These are phyloP conservation scores for Hassar affinis DNA, from an alignment of 2,113 vertebrate genomes.

Conservation along the genomic window DNA sequence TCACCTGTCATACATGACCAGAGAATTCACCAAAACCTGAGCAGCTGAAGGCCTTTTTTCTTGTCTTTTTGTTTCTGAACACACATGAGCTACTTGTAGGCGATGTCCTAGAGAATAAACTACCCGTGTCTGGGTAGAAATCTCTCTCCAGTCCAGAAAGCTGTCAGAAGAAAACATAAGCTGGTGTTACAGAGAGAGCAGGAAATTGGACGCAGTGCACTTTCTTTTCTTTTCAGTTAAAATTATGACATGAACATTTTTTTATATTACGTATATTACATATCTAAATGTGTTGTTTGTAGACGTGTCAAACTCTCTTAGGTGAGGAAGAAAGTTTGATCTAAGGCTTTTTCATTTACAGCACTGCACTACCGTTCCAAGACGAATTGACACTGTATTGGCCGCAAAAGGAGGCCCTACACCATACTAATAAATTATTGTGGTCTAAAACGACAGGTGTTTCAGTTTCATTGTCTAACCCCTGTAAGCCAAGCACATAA, in stretches of 20 bases:
- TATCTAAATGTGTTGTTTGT: conserved; percentile 10
- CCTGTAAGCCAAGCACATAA: too few species aligned
- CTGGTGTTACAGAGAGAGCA: neutral
- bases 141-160: neutral
- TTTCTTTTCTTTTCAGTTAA: neutral
- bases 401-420: too few species aligned
- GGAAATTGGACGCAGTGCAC: neutral
- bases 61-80: neutral
- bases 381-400: too few species aligned
- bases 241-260: neutral
- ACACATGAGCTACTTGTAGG: conserved; percentile 16
- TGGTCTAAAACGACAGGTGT: too few species aligned
- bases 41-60: neutral
- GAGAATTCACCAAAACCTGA: neutral
- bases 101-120: neutral
- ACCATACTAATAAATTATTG: too few species aligned
- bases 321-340: neutral
- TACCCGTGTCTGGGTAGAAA: conserved; percentile 10
- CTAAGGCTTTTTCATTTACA: neutral
- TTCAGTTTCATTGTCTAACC: too few species aligned
- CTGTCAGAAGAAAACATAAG: conserved; percentile 17
- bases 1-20: conserved; percentile 15
- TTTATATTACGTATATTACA: neutral
- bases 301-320: neutral
- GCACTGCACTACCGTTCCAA: too few species aligned